Base-by-base conservation (phyloP, 2,113 vertebrate species). In the Pimephales promelas region DNA sequence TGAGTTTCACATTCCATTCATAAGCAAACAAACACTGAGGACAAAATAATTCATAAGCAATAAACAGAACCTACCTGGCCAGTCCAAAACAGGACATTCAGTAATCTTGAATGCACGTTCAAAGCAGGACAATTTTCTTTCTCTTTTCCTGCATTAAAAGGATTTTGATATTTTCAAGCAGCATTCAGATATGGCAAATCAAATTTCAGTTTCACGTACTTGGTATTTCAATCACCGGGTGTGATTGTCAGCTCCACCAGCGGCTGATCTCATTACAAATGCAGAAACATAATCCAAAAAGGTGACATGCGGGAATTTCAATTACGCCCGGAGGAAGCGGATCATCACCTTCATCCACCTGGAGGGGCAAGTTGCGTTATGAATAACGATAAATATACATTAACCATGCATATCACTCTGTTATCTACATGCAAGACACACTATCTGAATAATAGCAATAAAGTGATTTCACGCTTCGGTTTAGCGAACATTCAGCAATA, bases 401-500 rank as follows among this genome's bases (percentile, higher is more conserved):
- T 83, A 64, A 16, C 7, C 9, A 64, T 68, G 68, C 77, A 45
- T 79, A 75, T 49, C 62, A 59, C 31, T 62, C 18, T 54, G 18
- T 20, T 20, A 54, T 54, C 49, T 2, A 52, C 59, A 4, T 26
- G 20, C 2, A 8, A 47, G 22, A 72, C n/a, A 26, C 20, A 47
- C 45, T 7, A 49, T 73, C 70, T 34, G 54, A 62, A 80, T 47
- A 68, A 79, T 13, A 20, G 64, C 61, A 88, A 72, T 54, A n/a
- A 81, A 78, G 26, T 80, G 70, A 31, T 47, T 68, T 83, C 84
- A 84, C 85, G 57, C 71, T 83, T 64, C 72, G 73, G 90, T 92
- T 90, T 93, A 93, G 91, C 93, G 92, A 95, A 95, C 94, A 95
- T 95, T 95, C 93, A 95, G 94, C 93, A 95, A 95, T 95, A 95